Evolutionary conservation across 1,140 invertebrate genomes (phyloP), one percentile per base, ranked within the genome.

Genomic region (Magallana ariakensis): DNA sequence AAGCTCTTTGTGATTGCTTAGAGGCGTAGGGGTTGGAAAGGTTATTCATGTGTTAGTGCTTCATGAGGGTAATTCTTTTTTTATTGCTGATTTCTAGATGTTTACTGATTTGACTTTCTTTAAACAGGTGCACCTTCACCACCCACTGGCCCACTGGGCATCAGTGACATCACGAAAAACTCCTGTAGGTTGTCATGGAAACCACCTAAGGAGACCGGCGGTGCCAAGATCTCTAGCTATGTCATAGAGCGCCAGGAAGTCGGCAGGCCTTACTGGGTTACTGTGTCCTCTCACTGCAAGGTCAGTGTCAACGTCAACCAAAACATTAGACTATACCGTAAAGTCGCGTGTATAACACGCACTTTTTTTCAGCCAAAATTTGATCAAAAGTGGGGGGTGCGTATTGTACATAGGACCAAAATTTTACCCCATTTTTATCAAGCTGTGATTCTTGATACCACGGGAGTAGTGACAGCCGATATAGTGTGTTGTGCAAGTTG

Each of bases 81-180:
- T 46, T 46, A 46, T 46, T 3, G 33, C 33, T 4, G 1, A 46
- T 60, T n/a, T 60, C 7, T 60, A 60, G 5, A 13, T 80, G 7
- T 80, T 22, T 16, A 33, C 33, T 80, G 70, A 11, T 10, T 75
- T 75, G 1, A 9, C 66, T 75, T 33, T 75, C 16, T 60, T 15
- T 60, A 60, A 60, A 75, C 96, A 98, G 97, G 94, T 97, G 97
- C 89, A 96, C 97, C 98, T 70, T 96, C 97, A 33, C 97, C 97
- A 92, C 98, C 98, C 0, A 97, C 98, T 90, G 98, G 98, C 54
- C 98, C 98, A 0, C 96, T 99, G 0, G 97, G 98, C 95, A 98
- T 99, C 33, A 96, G 97, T 8, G 98, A 99, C 93, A 97, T 99
- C 26, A 99, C 98, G 13, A 99, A 98, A 94, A 98, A 98, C 94